Base-by-base conservation (phyloP, 2,797 vertebrate species). In the Sebastes kiyomatsui region DNA sequence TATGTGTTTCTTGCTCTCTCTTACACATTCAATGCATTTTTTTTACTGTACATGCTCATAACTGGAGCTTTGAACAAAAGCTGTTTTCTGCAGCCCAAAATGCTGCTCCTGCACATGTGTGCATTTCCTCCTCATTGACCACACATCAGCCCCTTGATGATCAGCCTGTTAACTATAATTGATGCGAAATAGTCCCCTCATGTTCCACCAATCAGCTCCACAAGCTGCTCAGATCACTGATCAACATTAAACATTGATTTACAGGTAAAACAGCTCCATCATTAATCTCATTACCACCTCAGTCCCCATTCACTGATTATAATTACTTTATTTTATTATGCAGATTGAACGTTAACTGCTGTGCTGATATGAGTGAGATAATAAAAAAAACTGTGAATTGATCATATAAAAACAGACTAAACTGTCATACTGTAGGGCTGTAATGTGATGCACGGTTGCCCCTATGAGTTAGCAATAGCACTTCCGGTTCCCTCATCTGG, bases 171-270 rank as follows among this genome's bases (percentile, higher is more conserved):
- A 86, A 78, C 77, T 72, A 46, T 46, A 79, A 83, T 81, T 80
- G 77, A 89, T 85, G 72, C 60, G 64, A 88, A 87, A 90, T 83
- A 79, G 81, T 80, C 87, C 81, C 77, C 85, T 83, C 62, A 83
- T 90, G 90, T 83, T 86, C 83, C 78, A 79, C 84, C 90, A 83
- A 84, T 90, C 80, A 86, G 60, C 73, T 76, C 46, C 67, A 8
- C 65, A 75, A 85, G 80, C 88, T 83, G 84, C 56, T 86, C 33
- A 62, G 59, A 62, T 68, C 72, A 61, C n/a, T 72, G 79, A 83
- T 88, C 67, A 86, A 74, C 83, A 83, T 78, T 68, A 84, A 90
- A 82, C 55, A 78, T 55, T 75, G 75, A 92, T 91, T 85, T 84
- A 75, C 58, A 83, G 71, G 71, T 77, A 73, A 70, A 65, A 64